Evolutionary conservation across 2,888 invertebrate genomes (phyloP), one percentile per base, ranked within the genome.

Genomic region (Lycia hirtaria): DNA sequence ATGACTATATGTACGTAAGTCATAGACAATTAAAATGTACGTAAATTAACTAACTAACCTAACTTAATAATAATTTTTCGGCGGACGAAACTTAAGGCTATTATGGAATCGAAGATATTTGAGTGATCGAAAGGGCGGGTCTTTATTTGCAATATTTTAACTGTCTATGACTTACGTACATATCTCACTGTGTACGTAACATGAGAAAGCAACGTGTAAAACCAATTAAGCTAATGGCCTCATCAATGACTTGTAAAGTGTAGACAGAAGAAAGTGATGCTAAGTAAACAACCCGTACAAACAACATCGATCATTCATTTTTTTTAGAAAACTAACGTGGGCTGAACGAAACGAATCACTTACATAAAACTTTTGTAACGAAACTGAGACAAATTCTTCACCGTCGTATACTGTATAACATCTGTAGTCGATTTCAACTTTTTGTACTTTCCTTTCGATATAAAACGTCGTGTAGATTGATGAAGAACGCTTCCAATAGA

Each of bases 321-420:
- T 33, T 20, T 41, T 54, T 33, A 41, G 47, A 28, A 48, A 41
- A 35, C 19, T 12, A 15, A 40, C 12, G 54, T 48, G 32, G 40
- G 47, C 14, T 15, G 38, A 32, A 40, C 24, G 15, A n/a, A 22
- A 38, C 22, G n/a, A 17, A 12, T 37, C 6, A 20, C 20, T 30
- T 24, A 10, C 2, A 9, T 28, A 17, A 2, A 22, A 19, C 33
- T 35, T 6, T 15, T 22, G 22, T 4, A 24, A 24, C 24, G 9
- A 7, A 24, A 24, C 24, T 24, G 24, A n/a, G n/a, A n/a, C n/a
- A n/a, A n/a, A n/a, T n/a, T n/a, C n/a, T n/a, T n/a, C n/a, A n/a
- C n/a, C n/a, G n/a, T 9, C 4, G 6, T 9, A 3, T 26, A 26
- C 26, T 26, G n/a, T n/a, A n/a, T n/a, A n/a, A n/a, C 6, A 6